phyloP scores from a whole-genome alignment of 2,113 vertebrate species.

The Nothoprocta perdicaria region DNA sequence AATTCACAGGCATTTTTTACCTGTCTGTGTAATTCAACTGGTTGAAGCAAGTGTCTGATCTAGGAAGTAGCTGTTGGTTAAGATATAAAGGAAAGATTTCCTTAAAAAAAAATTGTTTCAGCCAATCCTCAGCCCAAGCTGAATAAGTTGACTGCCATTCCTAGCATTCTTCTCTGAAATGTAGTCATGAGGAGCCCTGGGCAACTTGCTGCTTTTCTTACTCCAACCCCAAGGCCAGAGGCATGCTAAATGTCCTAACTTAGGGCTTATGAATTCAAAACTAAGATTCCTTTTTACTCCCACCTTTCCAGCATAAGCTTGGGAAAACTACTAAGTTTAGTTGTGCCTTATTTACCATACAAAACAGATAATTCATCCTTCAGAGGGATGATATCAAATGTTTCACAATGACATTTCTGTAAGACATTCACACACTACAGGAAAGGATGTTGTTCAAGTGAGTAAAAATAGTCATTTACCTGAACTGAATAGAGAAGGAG shows the following conservation, averaged over 20 bases:
- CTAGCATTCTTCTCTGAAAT: background rate
- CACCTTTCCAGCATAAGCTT: background rate
- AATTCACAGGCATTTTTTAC: background rate
- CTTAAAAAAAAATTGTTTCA: too few relatives aligned
- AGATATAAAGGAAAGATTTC: background rate
- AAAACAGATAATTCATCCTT: background rate
- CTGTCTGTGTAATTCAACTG: background rate
- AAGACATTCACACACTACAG: background rate
- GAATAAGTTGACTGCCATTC: background rate
- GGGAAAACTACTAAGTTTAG: background rate
- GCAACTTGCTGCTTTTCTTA: background rate
- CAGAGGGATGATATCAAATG: background rate
- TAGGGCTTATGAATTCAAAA: background rate
- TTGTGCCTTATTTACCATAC: background rate
- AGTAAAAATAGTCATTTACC: background rate
- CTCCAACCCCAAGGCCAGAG: background rate
- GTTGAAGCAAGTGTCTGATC: background rate
- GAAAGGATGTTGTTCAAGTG: background rate
- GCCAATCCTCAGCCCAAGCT: background rate
- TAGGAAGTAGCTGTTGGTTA: background rate
- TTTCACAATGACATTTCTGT: background rate
- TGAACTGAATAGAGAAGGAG: background rate
- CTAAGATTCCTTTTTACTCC: background rate
- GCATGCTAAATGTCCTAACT: background rate
- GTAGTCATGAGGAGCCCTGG: fast-evolving